These are phyloP conservation scores for Ptychoptera contaminata DNA, from an alignment of 2,888 invertebrate genomes.

Conservation along the genomic window DNA sequence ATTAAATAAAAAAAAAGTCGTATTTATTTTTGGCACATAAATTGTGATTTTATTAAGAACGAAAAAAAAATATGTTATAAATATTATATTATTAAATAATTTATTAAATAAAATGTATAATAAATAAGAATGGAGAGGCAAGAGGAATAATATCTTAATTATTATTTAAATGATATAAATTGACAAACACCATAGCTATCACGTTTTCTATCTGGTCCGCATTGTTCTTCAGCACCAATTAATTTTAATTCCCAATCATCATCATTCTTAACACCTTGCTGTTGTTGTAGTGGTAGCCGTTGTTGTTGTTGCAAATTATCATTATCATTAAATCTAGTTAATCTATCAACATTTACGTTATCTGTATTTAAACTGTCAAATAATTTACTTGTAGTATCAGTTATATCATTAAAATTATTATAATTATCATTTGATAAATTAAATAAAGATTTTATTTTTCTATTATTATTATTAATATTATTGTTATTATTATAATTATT, in stretches of 20 bases:
- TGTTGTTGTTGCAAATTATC: constrained; percentile 14
- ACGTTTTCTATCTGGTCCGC: constrained; percentile 53
- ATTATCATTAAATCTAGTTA: constrained; percentile 3
- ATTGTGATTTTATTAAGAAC: no score
- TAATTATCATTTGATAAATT: constrained; percentile 1
- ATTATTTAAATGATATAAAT: constrained; percentile 14
- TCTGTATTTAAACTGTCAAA: constrained; percentile 9
- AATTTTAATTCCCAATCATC: constrained; percentile 35
- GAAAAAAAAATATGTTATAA: no score
- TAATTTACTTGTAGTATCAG: constrained; percentile 6
- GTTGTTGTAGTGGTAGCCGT: constrained; percentile 11
- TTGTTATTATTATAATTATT: constrained; percentile 4
- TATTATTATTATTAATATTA: neutral
- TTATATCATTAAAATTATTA: constrained; percentile 4
- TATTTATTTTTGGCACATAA: no score
- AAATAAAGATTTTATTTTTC: neutral
- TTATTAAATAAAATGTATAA: no score
- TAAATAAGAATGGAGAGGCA: no score
- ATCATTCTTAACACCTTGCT: constrained; percentile 10
- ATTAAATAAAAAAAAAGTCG: no score
- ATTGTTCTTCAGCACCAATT: constrained; percentile 53
- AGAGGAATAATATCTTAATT: no score
- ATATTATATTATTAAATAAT: no score
- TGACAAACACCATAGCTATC: constrained; percentile 51
- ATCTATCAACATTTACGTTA: constrained; percentile 4